These are phyloP conservation scores for Drosophila kohkoa DNA, from an alignment of 1,140 invertebrate species.

Conservation along the genomic window DNA sequence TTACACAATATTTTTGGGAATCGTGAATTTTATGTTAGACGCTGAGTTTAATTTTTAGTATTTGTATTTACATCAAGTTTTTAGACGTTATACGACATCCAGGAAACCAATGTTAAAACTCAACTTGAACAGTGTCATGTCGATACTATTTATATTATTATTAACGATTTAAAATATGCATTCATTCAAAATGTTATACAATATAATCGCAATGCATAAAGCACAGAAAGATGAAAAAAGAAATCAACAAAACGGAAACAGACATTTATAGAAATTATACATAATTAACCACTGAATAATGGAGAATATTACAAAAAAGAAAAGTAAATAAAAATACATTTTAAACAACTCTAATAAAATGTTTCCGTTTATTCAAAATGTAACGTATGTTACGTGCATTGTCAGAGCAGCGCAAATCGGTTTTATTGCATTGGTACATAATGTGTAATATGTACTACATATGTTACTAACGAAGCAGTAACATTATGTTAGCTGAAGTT, in stretches of 20 bases:
- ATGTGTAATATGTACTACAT: too few relatives aligned
- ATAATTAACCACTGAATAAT: slow-evolving; percentile 66
- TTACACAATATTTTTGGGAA: slow-evolving; percentile 46
- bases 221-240: slow-evolving; percentile 57
- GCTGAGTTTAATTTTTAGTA: slow-evolving; percentile 32
- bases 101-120: slow-evolving; percentile 42
- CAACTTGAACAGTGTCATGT: slow-evolving; percentile 49
- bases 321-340: slow-evolving; percentile 73
- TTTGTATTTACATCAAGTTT: slow-evolving; percentile 20
- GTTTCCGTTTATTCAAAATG: background rate
- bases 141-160: slow-evolving; percentile 65
- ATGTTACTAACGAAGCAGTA: too few relatives aligned
- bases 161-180: slow-evolving; percentile 70
- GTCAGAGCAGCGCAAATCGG: too few relatives aligned
- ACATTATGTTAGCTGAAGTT: too few relatives aligned
- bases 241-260: slow-evolving; percentile 45
- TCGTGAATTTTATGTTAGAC: slow-evolving; percentile 40
- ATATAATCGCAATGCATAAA: slow-evolving; percentile 75
- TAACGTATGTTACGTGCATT: too few relatives aligned
- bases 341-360: slow-evolving; percentile 61
- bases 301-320: slow-evolving; percentile 66
- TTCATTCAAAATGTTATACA: slow-evolving; percentile 75
- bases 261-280: slow-evolving; percentile 77
- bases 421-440: too few relatives aligned
- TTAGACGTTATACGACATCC: slow-evolving; percentile 18